These are phyloP conservation scores for Electrona antarctica DNA, from an alignment of 2,113 vertebrate genomes.

Conservation along the genomic window DNA sequence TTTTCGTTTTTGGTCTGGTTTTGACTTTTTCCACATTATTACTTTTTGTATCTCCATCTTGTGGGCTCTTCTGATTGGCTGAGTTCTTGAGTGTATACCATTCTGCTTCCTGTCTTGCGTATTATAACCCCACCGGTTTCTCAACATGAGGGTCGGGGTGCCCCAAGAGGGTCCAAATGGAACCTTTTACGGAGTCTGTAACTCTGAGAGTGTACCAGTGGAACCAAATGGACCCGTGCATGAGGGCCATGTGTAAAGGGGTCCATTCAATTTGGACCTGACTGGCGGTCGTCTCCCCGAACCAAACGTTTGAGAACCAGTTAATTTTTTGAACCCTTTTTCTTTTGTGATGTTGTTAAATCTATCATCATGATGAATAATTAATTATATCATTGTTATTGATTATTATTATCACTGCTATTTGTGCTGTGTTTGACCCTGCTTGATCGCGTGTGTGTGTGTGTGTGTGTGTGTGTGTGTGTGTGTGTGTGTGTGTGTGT, in stretches of 20 bases:
- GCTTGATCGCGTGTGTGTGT: constrained; percentile 36
- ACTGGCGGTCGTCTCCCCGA: no score
- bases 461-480: constrained; percentile 16
- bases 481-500: not conserved
- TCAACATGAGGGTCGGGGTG: constrained; percentile 5
- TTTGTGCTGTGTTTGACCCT: constrained; percentile 44
- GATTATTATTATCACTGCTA: constrained; percentile 15
- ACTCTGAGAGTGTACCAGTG: no score
- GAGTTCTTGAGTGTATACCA: constrained; percentile 27
- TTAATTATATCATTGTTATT: constrained; percentile 18
- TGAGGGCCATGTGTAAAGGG: no score
- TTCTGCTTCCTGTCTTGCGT: constrained; percentile 28
- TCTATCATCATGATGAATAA: not conserved
- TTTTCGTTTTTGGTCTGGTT: not conserved
- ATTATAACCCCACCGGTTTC: constrained; percentile 44
- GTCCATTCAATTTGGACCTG: no score
- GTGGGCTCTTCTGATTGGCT: constrained; percentile 46
- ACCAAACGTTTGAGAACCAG: no score
- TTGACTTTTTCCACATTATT: constrained; percentile 10
- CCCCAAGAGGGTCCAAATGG: no score
- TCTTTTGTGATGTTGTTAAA: constrained; percentile 38
- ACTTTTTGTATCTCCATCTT: not conserved
- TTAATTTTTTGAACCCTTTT: constrained; percentile 6
- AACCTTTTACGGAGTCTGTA: no score
- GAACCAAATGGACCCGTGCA: no score